Evolutionary conservation across 2,113 vertebrate species (phyloP), one percentile per base, ranked within the genome.

Genomic region (Seriola dumerili): DNA sequence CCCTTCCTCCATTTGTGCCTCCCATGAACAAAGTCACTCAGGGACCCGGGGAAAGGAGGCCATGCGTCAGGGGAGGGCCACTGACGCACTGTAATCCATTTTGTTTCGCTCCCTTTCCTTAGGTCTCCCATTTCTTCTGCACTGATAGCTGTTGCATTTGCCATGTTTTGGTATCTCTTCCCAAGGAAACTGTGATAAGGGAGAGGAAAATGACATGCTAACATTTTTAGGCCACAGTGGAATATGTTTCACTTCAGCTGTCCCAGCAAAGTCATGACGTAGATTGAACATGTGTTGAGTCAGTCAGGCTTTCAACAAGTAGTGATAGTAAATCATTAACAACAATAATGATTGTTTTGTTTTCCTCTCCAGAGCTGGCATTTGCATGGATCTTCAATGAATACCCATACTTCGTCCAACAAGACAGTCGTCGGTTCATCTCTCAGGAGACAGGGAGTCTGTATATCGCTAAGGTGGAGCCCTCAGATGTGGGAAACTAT

Each of bases 351-450:
- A n/a, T 42, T 81, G 25, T 78, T 76, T 61, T 54, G 17, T 34
- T 73, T 71, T 65, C 23, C 57, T 44, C n/a, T 77, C 19, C 83
- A 99, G 98, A 97, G 2, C 38, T 96, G 40, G 96, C 96, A 0
- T 99, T 97, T 29, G 96, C 97, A 1, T 99, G 98, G 98, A 96
- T 98, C 94, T 99, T 99, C 95, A 99, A 99, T 7, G 96, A 97
- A 70, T 97, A 96, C 23, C 97, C 97, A 0, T 93, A 97, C 0
- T 98, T 97, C 13, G 96, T 99, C 13, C 96, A 97, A 82, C 97
- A 98, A 95, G 97, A 98, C 87, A 95, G 94, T 8, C 96, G 97
- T 1, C 95, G 97, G 5, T 99, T 99, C 72, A 95, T 99, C 68
- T 99, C 98, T 1, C 98, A 99, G 85, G 96, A 97, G 91, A 99